A percentile compares a stretch with the other conserved stretches of the same genome.
These are phyloP conservation scores for Acipenser oxyrinchus DNA, from an alignment of 2,797 vertebrate genomes.

Conservation along the genomic window DNA sequence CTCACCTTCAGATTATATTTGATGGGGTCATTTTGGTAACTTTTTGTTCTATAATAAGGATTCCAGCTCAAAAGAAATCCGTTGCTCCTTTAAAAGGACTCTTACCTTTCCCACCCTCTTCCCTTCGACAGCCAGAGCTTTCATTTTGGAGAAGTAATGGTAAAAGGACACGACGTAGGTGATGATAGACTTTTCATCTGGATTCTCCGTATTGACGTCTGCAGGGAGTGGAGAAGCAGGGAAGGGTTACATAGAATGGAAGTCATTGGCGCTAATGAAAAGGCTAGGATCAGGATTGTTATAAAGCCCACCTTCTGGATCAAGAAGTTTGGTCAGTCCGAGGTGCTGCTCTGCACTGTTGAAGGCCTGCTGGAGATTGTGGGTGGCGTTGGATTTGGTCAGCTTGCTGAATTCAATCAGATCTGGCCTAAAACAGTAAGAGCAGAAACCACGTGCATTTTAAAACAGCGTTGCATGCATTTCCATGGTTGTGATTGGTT, in stretches of 20 bases:
- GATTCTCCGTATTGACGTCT: slow-evolving; percentile 94
- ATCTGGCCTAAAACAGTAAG: slow-evolving; percentile 62
- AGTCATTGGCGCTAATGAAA: not conserved
- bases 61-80: too few species aligned
- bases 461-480: not conserved
- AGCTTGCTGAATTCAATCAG: slow-evolving; percentile 86
- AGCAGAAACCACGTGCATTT: not conserved
- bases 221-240: not conserved
- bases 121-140: slow-evolving; percentile 89
- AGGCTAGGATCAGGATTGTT: not conserved
- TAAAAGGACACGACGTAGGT: slow-evolving; percentile 94
- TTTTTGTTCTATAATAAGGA: too few species aligned
- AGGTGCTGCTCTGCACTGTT: slow-evolving; percentile 83
- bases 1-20: too few species aligned
- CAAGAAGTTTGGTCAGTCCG: slow-evolving; percentile 87
- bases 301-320: slow-evolving; percentile 78
- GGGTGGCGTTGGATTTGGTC: slow-evolving; percentile 85
- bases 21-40: too few species aligned
- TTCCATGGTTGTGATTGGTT: too few species aligned
- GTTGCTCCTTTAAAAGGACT: too few species aligned
- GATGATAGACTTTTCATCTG: slow-evolving; percentile 93
- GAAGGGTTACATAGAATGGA: not conserved
- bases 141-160: slow-evolving; percentile 98
- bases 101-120: slow-evolving; percentile 90
- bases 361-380: slow-evolving; percentile 92